Percentiles rank a stretch among this genome's conserved stretches.
Conservation (phyloP, 2,113 vertebrate species). For the Oryzias celebensis region DNA sequence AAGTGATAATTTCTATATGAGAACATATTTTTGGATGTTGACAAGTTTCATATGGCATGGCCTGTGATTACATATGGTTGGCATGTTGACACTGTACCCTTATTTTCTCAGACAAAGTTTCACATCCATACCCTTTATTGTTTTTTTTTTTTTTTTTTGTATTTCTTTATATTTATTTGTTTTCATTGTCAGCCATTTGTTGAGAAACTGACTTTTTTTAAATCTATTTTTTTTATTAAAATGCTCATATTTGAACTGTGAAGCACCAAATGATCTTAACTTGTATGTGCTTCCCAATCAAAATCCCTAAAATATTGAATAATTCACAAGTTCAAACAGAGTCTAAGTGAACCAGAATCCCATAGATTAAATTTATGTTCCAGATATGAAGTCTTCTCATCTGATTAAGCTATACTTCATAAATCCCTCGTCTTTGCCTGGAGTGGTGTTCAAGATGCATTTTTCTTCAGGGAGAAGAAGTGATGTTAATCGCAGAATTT, state of each 20-base stretch:
- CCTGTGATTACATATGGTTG: too few relatives aligned
- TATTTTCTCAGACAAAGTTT: too few relatives aligned
- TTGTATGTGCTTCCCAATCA: slow-evolving; percentile 3
- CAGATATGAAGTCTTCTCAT: slow-evolving; percentile 7
- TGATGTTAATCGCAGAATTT: slow-evolving; percentile 21
- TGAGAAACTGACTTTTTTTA: too few relatives aligned
- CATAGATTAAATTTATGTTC: slow-evolving; percentile 5
- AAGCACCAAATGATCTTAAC: slow-evolving; percentile 26
- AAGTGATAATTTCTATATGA: too few relatives aligned
- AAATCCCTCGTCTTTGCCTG: slow-evolving; percentile 15
- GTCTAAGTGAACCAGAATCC: slow-evolving; percentile 1
- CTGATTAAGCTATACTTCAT: slow-evolving; percentile 10
- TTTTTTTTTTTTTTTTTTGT: too few relatives aligned
- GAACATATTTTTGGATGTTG: too few relatives aligned
- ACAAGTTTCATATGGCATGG: too few relatives aligned
- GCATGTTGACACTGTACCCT: too few relatives aligned
- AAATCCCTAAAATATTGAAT: background rate
- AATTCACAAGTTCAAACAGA: slow-evolving; percentile 2
- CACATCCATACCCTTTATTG: too few relatives aligned
- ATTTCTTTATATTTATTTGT: too few relatives aligned
- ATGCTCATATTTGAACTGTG: slow-evolving; percentile 1
- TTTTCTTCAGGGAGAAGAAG: slow-evolving; percentile 18
- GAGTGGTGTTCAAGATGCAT: slow-evolving; percentile 21
- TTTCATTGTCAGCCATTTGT: too few relatives aligned
- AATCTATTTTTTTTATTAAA: too few relatives aligned